Evolutionary conservation across 2,888 invertebrate genomes (phyloP), one percentile per base, ranked within the genome.

Genomic region (Eucera pruinosa): DNA sequence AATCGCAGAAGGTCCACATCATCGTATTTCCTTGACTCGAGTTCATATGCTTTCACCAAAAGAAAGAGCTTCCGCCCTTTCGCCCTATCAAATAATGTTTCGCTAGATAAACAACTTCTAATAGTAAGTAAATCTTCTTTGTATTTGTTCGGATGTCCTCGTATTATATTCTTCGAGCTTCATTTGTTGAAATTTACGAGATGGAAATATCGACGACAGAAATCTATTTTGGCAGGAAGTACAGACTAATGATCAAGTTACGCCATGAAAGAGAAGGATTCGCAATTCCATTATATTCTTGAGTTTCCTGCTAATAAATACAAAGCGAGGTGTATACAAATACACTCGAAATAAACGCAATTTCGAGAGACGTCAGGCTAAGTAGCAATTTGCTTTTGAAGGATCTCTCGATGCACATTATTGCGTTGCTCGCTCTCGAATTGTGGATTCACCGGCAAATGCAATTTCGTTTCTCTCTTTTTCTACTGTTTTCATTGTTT

Each of bases 231-330:
- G 36, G 25, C 47, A 23, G 41, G 18, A 18, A 74, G 43, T 41
- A 41, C 67, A 15, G 43, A 45, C 27, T 50, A 33, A 58, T 47
- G 64, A 69, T 75, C 69, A 68, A 78, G 23, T 78, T 69, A 65
- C 30, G 15, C 9, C 11, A 25, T n/a, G 54, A n/a, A 48, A 43
- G 47, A 52, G 47, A 74, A 7, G 58, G 52, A 77, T 57, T 54
- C 66, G 47, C 62, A 52, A 78, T 27, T 60, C 45, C 52, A 78
- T 78, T 78, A 78, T 36, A 75, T 60, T 69, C 68, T 64, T 48
- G 77, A 68, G 58, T 60, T 64, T 27, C 41, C 23, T 11, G 52
- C 15, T 68, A 58, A 74, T 64, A 68, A 74, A 39, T 66, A 55
- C 43, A 23, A 55, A 60, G 33, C 27, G 25, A 15, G 6, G 15